These are phyloP conservation scores for Pangasianodon hypophthalmus DNA, from an alignment of 2,113 vertebrate genomes.

Conservation along the genomic window DNA sequence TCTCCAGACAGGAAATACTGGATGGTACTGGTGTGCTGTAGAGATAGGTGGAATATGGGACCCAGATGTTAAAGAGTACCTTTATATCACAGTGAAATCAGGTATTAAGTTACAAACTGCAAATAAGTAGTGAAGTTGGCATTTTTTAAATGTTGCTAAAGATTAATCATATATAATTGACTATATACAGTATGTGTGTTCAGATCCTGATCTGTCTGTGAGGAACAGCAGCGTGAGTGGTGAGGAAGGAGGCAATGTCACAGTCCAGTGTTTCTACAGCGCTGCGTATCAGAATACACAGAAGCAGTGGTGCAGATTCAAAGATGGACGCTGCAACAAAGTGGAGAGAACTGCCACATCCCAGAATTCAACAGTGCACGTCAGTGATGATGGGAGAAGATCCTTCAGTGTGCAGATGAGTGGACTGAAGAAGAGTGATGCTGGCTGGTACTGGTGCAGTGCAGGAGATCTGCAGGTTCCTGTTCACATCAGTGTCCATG, in stretches of 20 bases:
- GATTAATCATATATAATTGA: too few species aligned
- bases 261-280: slow-evolving; percentile 50
- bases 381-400: slow-evolving; percentile 62
- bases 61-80: too few species aligned
- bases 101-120: too few species aligned
- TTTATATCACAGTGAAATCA: too few species aligned
- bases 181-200: too few species aligned
- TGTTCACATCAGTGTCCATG: slow-evolving; percentile 56
- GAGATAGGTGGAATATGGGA: background rate
- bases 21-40: slow-evolving; percentile 24
- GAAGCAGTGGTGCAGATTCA: slow-evolving; percentile 44
- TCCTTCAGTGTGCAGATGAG: slow-evolving; percentile 58
- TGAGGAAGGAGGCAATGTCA: slow-evolving; percentile 42
- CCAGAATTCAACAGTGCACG: slow-evolving; percentile 33
- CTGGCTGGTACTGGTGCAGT: slow-evolving; percentile 48
- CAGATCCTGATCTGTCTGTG: too few species aligned
- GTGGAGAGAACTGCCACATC: slow-evolving; percentile 2
- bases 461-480: slow-evolving; percentile 28
- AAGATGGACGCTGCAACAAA: background rate
- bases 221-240: slow-evolving; percentile 24
- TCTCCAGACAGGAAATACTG: slow-evolving; percentile 4
- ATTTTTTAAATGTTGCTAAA: too few species aligned
- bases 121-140: too few species aligned
- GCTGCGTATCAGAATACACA: slow-evolving; percentile 5
- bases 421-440: slow-evolving; percentile 60